Evolutionary conservation across 2,888 invertebrate genomes (phyloP).

Genomic region (Agrochola lychnidis): DNA sequence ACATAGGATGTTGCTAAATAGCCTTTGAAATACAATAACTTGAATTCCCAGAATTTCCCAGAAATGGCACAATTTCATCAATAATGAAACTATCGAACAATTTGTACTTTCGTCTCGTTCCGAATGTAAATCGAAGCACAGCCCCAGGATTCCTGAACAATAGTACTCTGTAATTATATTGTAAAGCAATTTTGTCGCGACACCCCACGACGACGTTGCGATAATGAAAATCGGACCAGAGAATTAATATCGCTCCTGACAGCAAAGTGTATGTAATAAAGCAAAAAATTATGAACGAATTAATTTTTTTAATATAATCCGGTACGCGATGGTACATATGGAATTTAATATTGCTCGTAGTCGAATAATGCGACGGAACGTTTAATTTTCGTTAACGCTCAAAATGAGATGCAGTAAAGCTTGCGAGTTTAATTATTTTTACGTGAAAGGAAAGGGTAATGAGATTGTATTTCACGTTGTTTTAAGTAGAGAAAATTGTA

Average conservation of each 20-base stretch:
- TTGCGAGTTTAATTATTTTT: constrained; percentile 55
- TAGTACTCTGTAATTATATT: constrained; percentile 86
- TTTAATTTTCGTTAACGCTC: constrained; percentile 47
- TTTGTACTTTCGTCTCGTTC: constrained; percentile 75
- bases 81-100: constrained; percentile 68
- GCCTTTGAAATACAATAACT: background rate
- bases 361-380: constrained; percentile 41
- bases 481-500: constrained; percentile 24
- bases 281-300: constrained; percentile 78
- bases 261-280: constrained; percentile 75
- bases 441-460: constrained; percentile 40
- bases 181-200: constrained; percentile 84
- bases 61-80: constrained; percentile 54
- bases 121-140: constrained; percentile 85
- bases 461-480: constrained; percentile 29
- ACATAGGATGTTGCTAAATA: background rate
- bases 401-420: constrained; percentile 54
- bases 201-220: constrained; percentile 67
- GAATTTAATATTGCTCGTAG: constrained; percentile 62
- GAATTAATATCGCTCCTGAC: constrained; percentile 76
- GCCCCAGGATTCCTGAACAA: constrained; percentile 78
- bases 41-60: constrained; percentile 1
- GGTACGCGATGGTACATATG: constrained; percentile 55
- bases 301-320: constrained; percentile 72
- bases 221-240: constrained; percentile 79